Evolutionary conservation across 2,113 vertebrate species (phyloP).

Genomic region (Ondatra zibethicus): DNA sequence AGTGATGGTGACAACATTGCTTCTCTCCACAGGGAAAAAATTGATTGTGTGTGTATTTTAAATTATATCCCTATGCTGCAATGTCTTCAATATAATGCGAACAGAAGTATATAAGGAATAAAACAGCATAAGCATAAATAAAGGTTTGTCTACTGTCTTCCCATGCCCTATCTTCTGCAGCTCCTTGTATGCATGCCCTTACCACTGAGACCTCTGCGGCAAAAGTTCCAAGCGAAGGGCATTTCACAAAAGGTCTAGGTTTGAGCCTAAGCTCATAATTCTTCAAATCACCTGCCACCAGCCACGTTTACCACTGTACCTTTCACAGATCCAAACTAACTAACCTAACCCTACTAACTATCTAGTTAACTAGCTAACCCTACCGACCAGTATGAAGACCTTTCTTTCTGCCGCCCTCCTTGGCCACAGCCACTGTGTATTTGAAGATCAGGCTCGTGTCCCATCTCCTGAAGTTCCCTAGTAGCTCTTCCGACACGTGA

Average conservation of each 20-base stretch:
- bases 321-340: neutral
- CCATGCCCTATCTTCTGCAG: neutral
- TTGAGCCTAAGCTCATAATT: neutral
- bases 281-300: neutral
- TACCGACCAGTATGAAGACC: neutral
- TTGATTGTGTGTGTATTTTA: neutral
- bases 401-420: neutral
- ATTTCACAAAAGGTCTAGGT: neutral
- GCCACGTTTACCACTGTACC: neutral
- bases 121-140: neutral
- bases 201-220: neutral
- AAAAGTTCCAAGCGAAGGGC: neutral
- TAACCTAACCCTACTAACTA: too few species aligned
- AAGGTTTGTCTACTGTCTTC: neutral
- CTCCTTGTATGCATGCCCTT: neutral
- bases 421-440: neutral
- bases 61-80: neutral
- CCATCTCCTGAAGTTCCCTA: neutral
- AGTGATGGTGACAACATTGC: neutral
- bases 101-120: neutral
- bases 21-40: neutral
- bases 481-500: neutral
- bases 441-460: neutral
- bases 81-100: neutral
- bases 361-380: neutral